Conservation (phyloP, 2,797 vertebrate species). For the Melanotaenia boesemani region DNA sequence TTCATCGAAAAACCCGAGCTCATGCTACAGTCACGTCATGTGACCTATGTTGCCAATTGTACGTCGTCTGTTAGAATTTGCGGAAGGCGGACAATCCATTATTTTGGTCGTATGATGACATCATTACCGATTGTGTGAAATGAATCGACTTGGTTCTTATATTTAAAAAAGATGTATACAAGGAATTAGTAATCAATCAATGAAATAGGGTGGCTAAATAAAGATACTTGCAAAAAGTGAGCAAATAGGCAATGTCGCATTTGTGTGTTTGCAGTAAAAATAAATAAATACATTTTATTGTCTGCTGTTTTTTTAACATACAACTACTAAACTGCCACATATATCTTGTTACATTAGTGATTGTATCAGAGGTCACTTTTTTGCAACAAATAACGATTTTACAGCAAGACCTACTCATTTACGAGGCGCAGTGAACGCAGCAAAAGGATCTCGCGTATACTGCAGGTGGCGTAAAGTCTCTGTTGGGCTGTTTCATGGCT, state of each 20-base stretch:
- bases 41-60: constrained; percentile 20
- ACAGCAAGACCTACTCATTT: fast-evolving
- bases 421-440: constrained; percentile 21
- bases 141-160: neutral
- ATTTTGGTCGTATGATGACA: neutral
- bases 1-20: constrained; percentile 32
- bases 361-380: neutral
- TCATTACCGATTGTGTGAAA: neutral
- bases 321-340: neutral
- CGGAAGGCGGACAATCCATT: neutral
- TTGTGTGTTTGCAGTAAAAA: neutral
- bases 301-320: neutral
- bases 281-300: neutral
- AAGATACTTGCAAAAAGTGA: neutral
- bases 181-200: neutral
- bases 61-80: neutral
- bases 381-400: neutral
- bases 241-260: neutral
- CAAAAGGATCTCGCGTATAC: neutral
- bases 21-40: constrained; percentile 50
- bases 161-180: neutral
- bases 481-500: neutral
- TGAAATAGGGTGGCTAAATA: neutral
- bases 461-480: constrained; percentile 2
- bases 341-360: neutral